phyloP scores from a whole-genome alignment of 1,140 invertebrate species.

The Lepidotrigona ventralis region DNA sequence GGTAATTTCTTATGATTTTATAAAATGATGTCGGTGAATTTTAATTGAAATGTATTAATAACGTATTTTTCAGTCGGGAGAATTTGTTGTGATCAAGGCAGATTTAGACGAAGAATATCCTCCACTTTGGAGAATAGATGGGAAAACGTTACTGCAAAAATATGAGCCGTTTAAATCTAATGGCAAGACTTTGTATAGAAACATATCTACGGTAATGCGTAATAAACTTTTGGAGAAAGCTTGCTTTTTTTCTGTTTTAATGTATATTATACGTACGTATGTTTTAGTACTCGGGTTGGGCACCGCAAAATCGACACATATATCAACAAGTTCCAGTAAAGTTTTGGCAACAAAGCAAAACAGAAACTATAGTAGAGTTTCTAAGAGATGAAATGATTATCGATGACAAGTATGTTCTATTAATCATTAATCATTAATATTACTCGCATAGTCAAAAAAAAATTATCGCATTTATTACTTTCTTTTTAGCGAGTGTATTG shows the following conservation, averaged over 20 bases:
- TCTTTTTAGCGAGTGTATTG: slow-evolving; percentile 83
- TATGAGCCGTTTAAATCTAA: slow-evolving; percentile 91
- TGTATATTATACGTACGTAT: slow-evolving; percentile 39
- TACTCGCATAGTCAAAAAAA: neutral
- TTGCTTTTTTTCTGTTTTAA: slow-evolving; percentile 16
- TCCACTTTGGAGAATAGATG: slow-evolving; percentile 92
- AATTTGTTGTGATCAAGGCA: slow-evolving; percentile 90
- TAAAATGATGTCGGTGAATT: slow-evolving; percentile 1
- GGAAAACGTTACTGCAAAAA: slow-evolving; percentile 91
- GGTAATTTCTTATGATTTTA: slow-evolving; percentile 60
- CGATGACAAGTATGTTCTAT: slow-evolving; percentile 81
- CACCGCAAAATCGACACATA: slow-evolving; percentile 87
- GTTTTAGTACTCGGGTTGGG: slow-evolving; percentile 88
- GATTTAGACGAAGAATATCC: slow-evolving; percentile 89
- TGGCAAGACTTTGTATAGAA: slow-evolving; percentile 89
- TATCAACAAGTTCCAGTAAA: slow-evolving; percentile 89
- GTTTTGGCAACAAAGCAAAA: slow-evolving; percentile 85
- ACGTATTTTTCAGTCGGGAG: slow-evolving; percentile 85
- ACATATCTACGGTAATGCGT: slow-evolving; percentile 89
- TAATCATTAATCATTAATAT: slow-evolving; percentile 14
- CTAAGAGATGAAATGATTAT: slow-evolving; percentile 86
- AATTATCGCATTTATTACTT: slow-evolving; percentile 10
- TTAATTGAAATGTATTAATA: slow-evolving; percentile 1
- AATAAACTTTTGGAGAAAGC: slow-evolving; percentile 54
- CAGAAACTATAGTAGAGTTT: slow-evolving; percentile 90